A percentile compares a stretch with the other conserved stretches of the same genome.
These are phyloP conservation scores for Pheosia gnoma DNA, from an alignment of 2,888 invertebrate species.

Conservation along the genomic window DNA sequence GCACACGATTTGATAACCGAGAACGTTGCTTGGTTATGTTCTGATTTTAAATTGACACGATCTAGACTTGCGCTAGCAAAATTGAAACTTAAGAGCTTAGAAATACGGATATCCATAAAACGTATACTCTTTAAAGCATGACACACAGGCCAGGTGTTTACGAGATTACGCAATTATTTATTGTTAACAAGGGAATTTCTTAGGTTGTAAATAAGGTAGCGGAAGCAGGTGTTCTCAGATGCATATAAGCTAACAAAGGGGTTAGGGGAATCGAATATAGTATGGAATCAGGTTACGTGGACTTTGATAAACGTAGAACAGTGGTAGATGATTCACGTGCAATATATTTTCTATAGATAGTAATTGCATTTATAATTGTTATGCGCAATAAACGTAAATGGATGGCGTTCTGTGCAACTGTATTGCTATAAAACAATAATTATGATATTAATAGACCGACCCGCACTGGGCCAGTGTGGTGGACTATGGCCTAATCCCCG, in stretches of 20 bases:
- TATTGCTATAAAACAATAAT: not conserved
- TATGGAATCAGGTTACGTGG: conserved; percentile 4
- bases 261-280: not conserved
- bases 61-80: not conserved
- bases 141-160: conserved; percentile 23
- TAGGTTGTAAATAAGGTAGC: conserved; percentile 14
- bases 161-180: conserved; percentile 19
- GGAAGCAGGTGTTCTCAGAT: conserved; percentile 32
- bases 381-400: not conserved
- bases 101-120: not conserved
- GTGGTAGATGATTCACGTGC: conserved; percentile 1
- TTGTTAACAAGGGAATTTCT: conserved; percentile 19
- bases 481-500: too few relatives aligned
- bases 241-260: conserved; percentile 3
- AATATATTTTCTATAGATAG: not conserved
- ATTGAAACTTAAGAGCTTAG: too few relatives aligned
- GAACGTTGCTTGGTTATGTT: not conserved
- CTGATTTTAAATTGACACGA: not conserved
- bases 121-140: conserved; percentile 2
- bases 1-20: conserved; percentile 6
- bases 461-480: too few relatives aligned
- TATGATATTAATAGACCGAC: too few relatives aligned
- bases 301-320: conserved; percentile 2
- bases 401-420: not conserved
- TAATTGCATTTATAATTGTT: not conserved